phyloP scores from a whole-genome alignment of 2,113 vertebrate genomes.

The Eira barbara region DNA sequence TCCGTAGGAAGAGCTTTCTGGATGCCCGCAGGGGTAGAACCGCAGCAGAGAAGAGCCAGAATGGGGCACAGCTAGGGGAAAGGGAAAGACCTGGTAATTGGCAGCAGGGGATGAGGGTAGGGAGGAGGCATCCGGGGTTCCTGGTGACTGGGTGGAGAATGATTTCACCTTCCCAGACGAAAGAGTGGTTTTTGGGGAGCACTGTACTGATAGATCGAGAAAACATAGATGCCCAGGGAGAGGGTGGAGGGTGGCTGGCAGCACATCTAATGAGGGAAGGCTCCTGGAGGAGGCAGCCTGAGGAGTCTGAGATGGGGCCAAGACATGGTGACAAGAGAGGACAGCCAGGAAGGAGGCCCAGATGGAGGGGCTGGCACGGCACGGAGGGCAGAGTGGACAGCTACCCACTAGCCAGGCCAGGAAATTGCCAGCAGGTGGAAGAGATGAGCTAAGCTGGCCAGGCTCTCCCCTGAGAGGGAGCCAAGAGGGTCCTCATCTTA shows the following conservation, averaged over 20 bases:
- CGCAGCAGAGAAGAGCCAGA: not conserved
- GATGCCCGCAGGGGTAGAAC: not conserved
- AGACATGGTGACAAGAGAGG: not conserved
- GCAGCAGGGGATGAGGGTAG: not conserved
- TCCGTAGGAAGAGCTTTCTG: conserved; percentile 18
- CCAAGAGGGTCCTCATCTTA: not conserved
- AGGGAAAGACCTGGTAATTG: conserved; percentile 20
- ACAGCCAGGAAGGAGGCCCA: not conserved
- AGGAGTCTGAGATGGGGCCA: not conserved
- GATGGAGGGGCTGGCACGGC: conserved; percentile 55
- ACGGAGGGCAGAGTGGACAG: not conserved
- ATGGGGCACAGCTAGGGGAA: not conserved
- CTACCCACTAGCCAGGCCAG: not conserved
- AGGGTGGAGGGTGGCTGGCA: not conserved
- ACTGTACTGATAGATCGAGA: not conserved
- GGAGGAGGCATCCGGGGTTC: not conserved
- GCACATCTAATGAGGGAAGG: not conserved
- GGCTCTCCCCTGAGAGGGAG: not conserved
- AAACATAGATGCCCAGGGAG: not conserved
- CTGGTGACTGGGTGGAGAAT: not conserved
- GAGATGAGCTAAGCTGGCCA: not conserved
- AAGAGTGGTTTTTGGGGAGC: not conserved
- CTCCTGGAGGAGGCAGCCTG: not conserved
- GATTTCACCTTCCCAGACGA: not conserved
- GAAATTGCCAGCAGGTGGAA: conserved; percentile 3